A percentile compares a stretch with the other conserved stretches of the same genome.
phyloP scores from a whole-genome alignment of 1,140 invertebrate species.

The Hyposmocoma kahamanoa region DNA sequence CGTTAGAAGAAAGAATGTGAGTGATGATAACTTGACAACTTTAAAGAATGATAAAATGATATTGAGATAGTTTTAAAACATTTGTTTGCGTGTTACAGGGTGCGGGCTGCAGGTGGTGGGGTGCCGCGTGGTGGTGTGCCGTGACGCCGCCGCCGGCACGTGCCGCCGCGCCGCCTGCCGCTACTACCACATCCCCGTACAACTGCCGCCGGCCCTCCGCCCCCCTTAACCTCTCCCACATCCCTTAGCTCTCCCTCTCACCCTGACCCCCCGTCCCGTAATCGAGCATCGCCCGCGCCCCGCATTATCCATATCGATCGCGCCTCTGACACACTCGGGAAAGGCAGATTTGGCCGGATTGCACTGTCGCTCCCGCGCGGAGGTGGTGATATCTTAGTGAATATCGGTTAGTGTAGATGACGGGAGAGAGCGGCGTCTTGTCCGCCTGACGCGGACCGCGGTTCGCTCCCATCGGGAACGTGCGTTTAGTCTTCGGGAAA shows the following conservation, averaged over 20 bases:
- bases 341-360: slow-evolving; percentile 29
- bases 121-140: slow-evolving; percentile 94
- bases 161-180: slow-evolving; percentile 93
- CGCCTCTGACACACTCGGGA: slow-evolving; percentile 47
- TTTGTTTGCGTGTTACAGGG: slow-evolving; percentile 75
- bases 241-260: slow-evolving; percentile 65
- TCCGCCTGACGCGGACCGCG: slow-evolving; percentile 11
- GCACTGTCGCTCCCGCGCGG: slow-evolving; percentile 30
- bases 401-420: slow-evolving; percentile 43
- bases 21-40: too few relatives aligned
- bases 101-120: slow-evolving; percentile 94
- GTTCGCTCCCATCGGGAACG: slow-evolving; percentile 21
- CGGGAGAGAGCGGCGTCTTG: slow-evolving; percentile 17
- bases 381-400: slow-evolving; percentile 42
- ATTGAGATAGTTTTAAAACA: not conserved
- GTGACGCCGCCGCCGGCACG: slow-evolving; percentile 92
- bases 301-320: slow-evolving; percentile 43
- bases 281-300: slow-evolving; percentile 27
- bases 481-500: slow-evolving; percentile 41
- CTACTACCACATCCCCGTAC: slow-evolving; percentile 94
- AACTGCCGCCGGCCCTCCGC: slow-evolving; percentile 81
- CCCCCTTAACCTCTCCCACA: slow-evolving; percentile 73
- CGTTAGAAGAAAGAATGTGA: too few relatives aligned
- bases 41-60: not conserved
- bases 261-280: slow-evolving; percentile 45